Evolutionary conservation across 2,113 vertebrate species (phyloP).

Genomic region (Meles meles): DNA sequence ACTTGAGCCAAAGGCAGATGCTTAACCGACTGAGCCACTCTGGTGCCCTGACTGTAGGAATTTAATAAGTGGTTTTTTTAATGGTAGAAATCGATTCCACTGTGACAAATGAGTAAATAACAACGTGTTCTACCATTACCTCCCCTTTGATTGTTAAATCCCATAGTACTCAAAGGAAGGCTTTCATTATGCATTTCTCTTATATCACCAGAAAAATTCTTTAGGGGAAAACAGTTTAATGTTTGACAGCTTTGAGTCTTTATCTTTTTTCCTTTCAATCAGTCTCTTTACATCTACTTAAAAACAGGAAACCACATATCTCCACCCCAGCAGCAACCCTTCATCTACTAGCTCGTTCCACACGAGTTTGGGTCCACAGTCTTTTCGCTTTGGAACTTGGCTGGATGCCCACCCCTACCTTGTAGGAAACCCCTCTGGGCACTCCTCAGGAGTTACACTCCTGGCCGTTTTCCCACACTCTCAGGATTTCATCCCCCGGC

Average conservation of each 20-base stretch:
- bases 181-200: neutral
- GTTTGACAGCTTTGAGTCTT: conserved; percentile 11
- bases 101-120: neutral
- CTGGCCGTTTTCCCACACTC: neutral
- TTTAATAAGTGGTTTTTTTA: neutral
- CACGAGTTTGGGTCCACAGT: neutral
- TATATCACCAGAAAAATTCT: neutral
- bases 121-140: fast-evolving
- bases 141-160: neutral
- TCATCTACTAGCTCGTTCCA: neutral
- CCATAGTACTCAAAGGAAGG: neutral
- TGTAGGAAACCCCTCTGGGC: neutral
- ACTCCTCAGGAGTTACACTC: neutral
- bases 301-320: conserved; percentile 77
- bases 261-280: neutral
- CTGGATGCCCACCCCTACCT: neutral
- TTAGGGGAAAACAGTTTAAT: neutral
- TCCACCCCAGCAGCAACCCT: conserved; percentile 51
- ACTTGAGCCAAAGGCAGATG: neutral
- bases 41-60: neutral
- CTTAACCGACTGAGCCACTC: neutral
- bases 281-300: conserved; percentile 38
- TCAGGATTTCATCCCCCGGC: neutral
- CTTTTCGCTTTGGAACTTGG: neutral
- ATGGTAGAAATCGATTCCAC: neutral